A percentile compares a stretch with the other conserved stretches of the same genome.
These are phyloP conservation scores for Psittacula derbiana DNA, from an alignment of 2,797 vertebrate genomes.

Conservation along the genomic window DNA sequence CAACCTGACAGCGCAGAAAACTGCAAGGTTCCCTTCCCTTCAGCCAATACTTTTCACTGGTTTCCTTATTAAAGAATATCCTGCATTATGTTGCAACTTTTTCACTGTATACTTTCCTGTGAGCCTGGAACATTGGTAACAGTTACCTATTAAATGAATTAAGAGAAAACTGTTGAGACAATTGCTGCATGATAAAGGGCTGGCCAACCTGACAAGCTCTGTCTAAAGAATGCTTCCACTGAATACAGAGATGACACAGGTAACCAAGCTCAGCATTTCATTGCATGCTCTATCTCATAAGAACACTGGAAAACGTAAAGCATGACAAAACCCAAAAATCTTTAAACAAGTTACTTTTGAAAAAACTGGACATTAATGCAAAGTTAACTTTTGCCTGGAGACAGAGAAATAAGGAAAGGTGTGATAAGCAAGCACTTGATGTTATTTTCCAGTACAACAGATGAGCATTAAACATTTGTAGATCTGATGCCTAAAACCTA, in stretches of 20 bases:
- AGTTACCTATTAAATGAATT: background rate
- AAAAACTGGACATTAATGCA: background rate
- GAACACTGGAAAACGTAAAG: background rate
- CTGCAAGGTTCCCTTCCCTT: background rate
- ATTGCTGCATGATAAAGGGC: background rate
- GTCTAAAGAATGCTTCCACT: background rate
- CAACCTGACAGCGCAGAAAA: background rate
- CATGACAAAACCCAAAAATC: background rate
- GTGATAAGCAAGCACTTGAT: background rate
- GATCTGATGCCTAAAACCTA: background rate
- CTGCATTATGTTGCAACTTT: background rate
- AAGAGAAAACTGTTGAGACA: background rate
- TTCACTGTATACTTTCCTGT: background rate
- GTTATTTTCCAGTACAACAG: background rate
- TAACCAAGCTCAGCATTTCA: background rate
- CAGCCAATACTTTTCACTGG: background rate
- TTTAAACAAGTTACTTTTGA: background rate
- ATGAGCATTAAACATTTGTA: background rate
- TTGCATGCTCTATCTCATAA: background rate
- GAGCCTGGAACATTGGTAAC: background rate
- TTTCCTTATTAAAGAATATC: background rate
- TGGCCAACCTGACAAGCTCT: background rate
- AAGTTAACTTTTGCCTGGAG: background rate
- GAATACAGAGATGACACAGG: background rate
- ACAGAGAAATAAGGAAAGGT: background rate